Conservation (phyloP, 2,888 invertebrate species). For the Drosophila formosana region DNA sequence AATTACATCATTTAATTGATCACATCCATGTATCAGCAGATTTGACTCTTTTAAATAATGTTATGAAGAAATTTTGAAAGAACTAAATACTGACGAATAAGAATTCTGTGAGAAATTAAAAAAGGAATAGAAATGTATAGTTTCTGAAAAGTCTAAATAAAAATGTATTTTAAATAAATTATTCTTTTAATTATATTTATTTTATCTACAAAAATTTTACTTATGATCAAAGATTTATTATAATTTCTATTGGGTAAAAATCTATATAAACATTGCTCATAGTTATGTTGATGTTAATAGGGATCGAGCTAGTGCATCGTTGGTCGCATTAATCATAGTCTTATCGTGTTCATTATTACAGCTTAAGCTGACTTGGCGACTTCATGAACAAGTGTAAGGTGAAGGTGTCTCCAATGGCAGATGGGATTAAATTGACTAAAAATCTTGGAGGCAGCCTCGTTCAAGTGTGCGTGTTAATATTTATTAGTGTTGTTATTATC, state of each 20-base stretch:
- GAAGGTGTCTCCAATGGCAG: neutral
- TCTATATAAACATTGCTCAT: neutral
- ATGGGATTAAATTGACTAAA: slow-evolving; percentile 4
- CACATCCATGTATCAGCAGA: too few species aligned
- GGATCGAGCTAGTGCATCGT: neutral
- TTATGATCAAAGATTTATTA: too few species aligned
- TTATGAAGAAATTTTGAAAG: too few species aligned
- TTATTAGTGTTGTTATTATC: slow-evolving; percentile 35
- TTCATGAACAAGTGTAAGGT: neutral
- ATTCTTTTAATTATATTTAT: too few species aligned
- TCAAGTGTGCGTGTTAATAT: slow-evolving; percentile 19
- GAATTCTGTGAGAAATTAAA: too few species aligned
- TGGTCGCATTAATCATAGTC: slow-evolving; percentile 1
- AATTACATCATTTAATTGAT: neutral
- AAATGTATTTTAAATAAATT: too few species aligned
- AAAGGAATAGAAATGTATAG: too few species aligned
- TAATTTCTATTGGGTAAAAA: too few species aligned
- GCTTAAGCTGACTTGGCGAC: neutral
- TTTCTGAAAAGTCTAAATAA: too few species aligned
- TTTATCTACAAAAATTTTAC: too few species aligned
- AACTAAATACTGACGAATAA: too few species aligned
- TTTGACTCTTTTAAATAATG: too few species aligned
- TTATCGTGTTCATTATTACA: slow-evolving; percentile 7
- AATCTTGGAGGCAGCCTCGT: neutral
- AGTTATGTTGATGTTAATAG: neutral